Percentiles rank a stretch among this genome's conserved stretches.
These are phyloP conservation scores for Yoshiicerus persimilis DNA, from an alignment of 1,140 invertebrate genomes.

Conservation along the genomic window DNA sequence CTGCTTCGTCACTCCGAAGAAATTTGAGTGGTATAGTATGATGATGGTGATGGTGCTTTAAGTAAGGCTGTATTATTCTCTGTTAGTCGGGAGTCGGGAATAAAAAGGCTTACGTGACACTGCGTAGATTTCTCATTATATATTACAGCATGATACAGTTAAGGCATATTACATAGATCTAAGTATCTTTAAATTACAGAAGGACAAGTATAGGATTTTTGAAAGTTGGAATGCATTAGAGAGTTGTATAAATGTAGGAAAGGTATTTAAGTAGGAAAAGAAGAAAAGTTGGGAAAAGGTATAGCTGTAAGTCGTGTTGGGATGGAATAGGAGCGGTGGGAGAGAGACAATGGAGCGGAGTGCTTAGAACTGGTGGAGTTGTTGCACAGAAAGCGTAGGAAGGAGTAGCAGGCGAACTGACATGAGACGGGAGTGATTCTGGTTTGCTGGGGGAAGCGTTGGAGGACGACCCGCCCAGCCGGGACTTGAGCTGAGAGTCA, in stretches of 20 bases:
- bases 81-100: neutral
- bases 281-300: neutral
- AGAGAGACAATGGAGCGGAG: neutral
- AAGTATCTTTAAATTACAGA: no score
- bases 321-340: neutral
- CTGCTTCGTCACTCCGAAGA: neutral
- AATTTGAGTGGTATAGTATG: no score
- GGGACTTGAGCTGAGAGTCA: slow-evolving; percentile 41
- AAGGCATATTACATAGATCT: no score
- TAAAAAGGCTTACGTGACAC: neutral
- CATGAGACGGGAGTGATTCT: neutral
- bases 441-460: neutral
- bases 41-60: neutral
- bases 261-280: neutral
- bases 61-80: neutral
- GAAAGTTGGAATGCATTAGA: no score
- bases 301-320: neutral
- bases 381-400: neutral
- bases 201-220: no score
- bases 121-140: neutral
- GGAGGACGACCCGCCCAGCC: slow-evolving; percentile 34
- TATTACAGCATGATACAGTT: neutral
- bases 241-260: no score
- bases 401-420: neutral
- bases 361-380: neutral